Conservation (phyloP, 1,140 invertebrate species). For the Cyphomyrmex costatus region DNA sequence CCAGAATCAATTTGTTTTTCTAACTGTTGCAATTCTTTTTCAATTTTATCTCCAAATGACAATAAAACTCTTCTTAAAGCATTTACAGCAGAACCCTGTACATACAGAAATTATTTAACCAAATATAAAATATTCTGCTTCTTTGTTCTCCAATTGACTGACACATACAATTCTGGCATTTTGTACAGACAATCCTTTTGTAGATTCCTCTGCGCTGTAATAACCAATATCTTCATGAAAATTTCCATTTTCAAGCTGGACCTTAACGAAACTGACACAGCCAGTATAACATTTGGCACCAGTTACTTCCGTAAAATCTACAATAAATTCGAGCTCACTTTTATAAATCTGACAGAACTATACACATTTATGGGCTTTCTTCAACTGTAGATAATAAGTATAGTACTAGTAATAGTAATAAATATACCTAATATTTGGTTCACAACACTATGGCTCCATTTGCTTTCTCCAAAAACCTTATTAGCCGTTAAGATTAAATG, state of each 20-base stretch:
- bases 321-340: neutral
- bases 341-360: neutral
- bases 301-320: slow-evolving; percentile 58
- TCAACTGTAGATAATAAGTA: neutral
- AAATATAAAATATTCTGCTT: neutral
- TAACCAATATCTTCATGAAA: slow-evolving; percentile 81
- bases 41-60: slow-evolving; percentile 50
- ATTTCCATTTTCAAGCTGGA: slow-evolving; percentile 75
- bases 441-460: slow-evolving; percentile 79
- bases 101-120: neutral
- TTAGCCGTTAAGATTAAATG: slow-evolving; percentile 77
- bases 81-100: slow-evolving; percentile 59
- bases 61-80: slow-evolving; percentile 53
- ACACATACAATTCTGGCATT: slow-evolving; percentile 75
- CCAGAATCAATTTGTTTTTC: neutral
- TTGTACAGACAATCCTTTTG: slow-evolving; percentile 76
- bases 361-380: neutral
- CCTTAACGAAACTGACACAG: slow-evolving; percentile 52
- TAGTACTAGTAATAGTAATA: neutral
- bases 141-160: neutral
- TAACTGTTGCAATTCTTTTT: slow-evolving; percentile 24
- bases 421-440: slow-evolving; percentile 77
- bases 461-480: slow-evolving; percentile 73
- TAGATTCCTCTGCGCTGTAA: slow-evolving; percentile 65
- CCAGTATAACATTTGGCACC: slow-evolving; percentile 58